A percentile compares a stretch with the other conserved stretches of the same genome.
These are phyloP conservation scores for Pachypeltis micranthus DNA, from an alignment of 1,140 invertebrate genomes.

Conservation along the genomic window DNA sequence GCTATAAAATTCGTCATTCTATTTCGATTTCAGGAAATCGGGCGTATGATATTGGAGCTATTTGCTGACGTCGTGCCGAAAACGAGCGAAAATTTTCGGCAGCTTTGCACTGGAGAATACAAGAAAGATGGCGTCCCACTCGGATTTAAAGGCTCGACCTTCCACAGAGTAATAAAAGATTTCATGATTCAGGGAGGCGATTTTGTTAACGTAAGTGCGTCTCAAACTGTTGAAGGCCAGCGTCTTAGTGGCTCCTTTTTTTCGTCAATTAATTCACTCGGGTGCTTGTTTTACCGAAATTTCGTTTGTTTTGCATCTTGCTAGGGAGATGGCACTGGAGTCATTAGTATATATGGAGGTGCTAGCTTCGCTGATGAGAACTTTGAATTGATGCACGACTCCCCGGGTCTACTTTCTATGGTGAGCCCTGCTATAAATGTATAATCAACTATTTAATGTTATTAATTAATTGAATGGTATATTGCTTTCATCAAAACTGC, in stretches of 20 bases:
- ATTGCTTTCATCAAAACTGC: too few species aligned
- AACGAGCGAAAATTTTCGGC: slow-evolving; percentile 97
- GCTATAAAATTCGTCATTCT: too few species aligned
- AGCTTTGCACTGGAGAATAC: slow-evolving; percentile 95
- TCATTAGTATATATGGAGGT: slow-evolving; percentile 93
- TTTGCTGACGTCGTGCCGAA: slow-evolving; percentile 94
- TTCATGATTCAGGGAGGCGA: slow-evolving; percentile 99
- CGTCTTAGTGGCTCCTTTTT: too few species aligned
- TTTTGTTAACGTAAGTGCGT: slow-evolving; percentile 77
- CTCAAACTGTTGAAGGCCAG: not conserved
- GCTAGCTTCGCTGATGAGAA: slow-evolving; percentile 91
- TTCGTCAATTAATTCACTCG: too few species aligned
- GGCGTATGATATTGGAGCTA: slow-evolving; percentile 90
- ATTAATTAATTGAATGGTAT: too few species aligned
- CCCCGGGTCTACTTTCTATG: slow-evolving; percentile 94
- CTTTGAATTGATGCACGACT: slow-evolving; percentile 86
- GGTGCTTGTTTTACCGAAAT: too few species aligned
- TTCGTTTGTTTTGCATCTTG: slow-evolving; percentile 31
- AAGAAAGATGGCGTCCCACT: slow-evolving; percentile 85
- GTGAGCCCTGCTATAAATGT: slow-evolving; percentile 41
- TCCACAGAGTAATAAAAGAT: slow-evolving; percentile 97
- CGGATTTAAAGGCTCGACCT: slow-evolving; percentile 90
- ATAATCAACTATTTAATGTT: too few species aligned
- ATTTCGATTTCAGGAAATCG: slow-evolving; percentile 51
- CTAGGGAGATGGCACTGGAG: slow-evolving; percentile 93